These are phyloP conservation scores for Orientallactaga bullata DNA, from an alignment of 2,113 vertebrate species.

Conservation along the genomic window DNA sequence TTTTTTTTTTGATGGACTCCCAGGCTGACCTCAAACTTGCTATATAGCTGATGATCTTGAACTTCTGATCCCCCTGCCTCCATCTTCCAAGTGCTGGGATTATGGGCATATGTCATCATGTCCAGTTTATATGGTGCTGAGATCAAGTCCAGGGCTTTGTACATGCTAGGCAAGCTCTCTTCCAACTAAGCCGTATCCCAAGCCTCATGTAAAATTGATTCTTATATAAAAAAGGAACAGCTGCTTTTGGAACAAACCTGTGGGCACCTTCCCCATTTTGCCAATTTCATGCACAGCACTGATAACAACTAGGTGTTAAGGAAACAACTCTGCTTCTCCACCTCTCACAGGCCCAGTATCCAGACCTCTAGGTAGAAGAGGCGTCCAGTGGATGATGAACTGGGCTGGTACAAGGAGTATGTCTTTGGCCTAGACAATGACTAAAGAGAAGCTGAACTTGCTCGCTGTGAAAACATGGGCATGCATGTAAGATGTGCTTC, in stretches of 20 bases:
- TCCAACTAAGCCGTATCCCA: neutral
- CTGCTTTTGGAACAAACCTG: neutral
- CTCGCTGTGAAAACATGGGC: neutral
- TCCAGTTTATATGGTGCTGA: no score
- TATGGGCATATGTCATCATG: no score
- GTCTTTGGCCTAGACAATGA: neutral
- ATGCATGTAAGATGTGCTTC: neutral
- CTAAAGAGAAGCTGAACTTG: neutral
- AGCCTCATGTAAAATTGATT: no score
- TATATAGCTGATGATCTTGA: no score
- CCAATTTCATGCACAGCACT: neutral
- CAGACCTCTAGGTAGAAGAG: neutral
- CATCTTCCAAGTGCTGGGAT: no score
- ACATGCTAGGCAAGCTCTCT: no score
- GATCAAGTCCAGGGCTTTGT: no score
- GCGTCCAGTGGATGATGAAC: neutral
- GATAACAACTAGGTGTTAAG: constrained; percentile 18
- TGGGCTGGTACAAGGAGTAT: neutral
- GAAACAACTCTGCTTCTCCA: neutral
- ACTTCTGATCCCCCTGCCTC: no score
- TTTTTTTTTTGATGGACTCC: neutral
- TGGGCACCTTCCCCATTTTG: neutral
- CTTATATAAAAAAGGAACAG: neutral
- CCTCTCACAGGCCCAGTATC: constrained; percentile 14
- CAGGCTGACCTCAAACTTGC: no score